Conservation (phyloP, 1,140 invertebrate species). For the Zaprionus lachaisei region DNA sequence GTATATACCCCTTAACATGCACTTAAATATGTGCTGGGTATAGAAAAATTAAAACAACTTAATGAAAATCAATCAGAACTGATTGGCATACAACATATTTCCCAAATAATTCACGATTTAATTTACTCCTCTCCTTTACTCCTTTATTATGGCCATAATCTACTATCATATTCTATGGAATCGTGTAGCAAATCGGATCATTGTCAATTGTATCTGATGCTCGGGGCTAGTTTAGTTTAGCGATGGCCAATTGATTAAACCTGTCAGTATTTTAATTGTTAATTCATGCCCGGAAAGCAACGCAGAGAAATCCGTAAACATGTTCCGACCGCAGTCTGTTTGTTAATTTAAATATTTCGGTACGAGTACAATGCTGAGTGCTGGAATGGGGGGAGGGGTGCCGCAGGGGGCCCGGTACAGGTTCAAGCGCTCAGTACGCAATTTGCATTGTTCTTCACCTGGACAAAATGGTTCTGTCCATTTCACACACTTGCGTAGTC, state of each 20-base stretch:
- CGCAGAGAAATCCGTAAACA: constrained; percentile 4
- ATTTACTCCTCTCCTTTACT: not conserved
- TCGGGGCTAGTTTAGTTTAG: not conserved
- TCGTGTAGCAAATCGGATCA: not conserved
- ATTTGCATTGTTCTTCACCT: constrained; percentile 48
- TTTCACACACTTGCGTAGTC: constrained; percentile 23
- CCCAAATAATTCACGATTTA: not conserved
- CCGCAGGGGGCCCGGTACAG: not conserved
- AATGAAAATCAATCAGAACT: not conserved
- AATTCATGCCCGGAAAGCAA: constrained; percentile 13
- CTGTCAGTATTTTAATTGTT: constrained; percentile 24
- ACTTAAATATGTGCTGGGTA: not conserved
- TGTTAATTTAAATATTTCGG: constrained; percentile 35
- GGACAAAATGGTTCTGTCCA: constrained; percentile 22
- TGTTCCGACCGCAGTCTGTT: constrained; percentile 16
- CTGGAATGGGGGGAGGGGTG: not conserved
- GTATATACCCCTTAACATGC: not conserved
- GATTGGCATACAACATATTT: not conserved
- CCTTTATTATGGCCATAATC: not conserved
- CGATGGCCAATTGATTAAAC: constrained; percentile 15
- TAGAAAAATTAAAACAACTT: not conserved
- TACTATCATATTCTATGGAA: not conserved
- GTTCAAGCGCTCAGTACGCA: constrained; percentile 19
- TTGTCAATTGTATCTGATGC: not conserved
- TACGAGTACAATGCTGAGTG: constrained; percentile 10